Percentiles rank a stretch among this genome's conserved stretches.
These are phyloP conservation scores for Tenthredo amoena DNA, from an alignment of 2,888 invertebrate species.

Conservation along the genomic window DNA sequence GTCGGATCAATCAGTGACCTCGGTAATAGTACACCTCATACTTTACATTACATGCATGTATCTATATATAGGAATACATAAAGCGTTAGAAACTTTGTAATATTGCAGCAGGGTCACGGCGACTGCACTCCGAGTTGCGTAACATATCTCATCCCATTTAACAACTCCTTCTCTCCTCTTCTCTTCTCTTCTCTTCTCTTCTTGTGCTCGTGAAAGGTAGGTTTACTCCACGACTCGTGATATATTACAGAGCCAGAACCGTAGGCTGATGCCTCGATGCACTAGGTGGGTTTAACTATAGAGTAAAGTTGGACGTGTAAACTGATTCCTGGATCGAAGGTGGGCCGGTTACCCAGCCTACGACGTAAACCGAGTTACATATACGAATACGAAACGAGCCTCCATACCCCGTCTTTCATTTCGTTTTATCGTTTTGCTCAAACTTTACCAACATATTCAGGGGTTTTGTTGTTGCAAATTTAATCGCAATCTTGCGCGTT, in stretches of 20 bases:
- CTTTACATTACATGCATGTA: not conserved
- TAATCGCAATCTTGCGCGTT: not conserved
- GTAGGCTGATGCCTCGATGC: conserved; percentile 24
- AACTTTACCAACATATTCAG: not conserved
- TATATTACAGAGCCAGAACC: not conserved
- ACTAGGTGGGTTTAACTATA: not conserved
- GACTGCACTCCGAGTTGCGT: conserved; percentile 41
- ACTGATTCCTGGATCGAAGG: conserved; percentile 29
- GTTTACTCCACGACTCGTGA: not conserved
- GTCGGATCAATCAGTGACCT: not conserved
- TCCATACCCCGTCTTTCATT: not conserved
- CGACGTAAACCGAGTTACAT: not conserved
- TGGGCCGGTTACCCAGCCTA: not conserved
- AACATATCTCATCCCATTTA: conserved; percentile 6
- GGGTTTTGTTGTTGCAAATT: not conserved
- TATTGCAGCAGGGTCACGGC: conserved; percentile 50
- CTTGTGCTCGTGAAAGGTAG: not conserved
- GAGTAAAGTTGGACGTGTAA: not conserved
- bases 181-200: not conserved
- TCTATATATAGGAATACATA: not conserved
- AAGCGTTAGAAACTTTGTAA: conserved; percentile 14
- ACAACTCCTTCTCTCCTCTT: not conserved
- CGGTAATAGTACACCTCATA: not conserved
- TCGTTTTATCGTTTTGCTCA: not conserved
- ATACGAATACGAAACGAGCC: too few relatives aligned